These are phyloP conservation scores for Zaprionus gabonicus DNA, from an alignment of 1,140 invertebrate genomes.

Conservation along the genomic window DNA sequence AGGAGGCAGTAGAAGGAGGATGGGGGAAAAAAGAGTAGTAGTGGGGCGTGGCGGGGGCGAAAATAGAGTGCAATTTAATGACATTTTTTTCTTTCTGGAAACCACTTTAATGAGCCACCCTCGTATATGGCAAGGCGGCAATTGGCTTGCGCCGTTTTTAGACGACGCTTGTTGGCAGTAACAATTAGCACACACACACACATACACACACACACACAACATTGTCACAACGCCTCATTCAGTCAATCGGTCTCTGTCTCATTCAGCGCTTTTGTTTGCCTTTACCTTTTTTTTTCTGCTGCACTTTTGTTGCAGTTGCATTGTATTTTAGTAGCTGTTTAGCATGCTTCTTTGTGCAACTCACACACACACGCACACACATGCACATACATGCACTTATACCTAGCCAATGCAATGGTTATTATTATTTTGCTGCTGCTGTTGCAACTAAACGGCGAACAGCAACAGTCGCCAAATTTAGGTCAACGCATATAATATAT, in stretches of 20 bases:
- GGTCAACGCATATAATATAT: slow-evolving; percentile 68
- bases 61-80: slow-evolving; percentile 6
- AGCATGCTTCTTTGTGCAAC: slow-evolving; percentile 66
- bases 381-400: slow-evolving; percentile 18
- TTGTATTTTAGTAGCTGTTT: slow-evolving; percentile 64
- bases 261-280: slow-evolving; percentile 37
- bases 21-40: background rate
- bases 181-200: slow-evolving; percentile 52
- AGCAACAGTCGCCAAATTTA: slow-evolving; percentile 57
- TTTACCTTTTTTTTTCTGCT: slow-evolving; percentile 19
- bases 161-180: slow-evolving; percentile 44
- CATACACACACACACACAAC: slow-evolving; percentile 23
- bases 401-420: slow-evolving; percentile 32
- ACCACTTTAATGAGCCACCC: slow-evolving; percentile 12
- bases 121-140: slow-evolving; percentile 23
- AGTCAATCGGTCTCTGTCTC: slow-evolving; percentile 23
- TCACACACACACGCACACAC: slow-evolving; percentile 38
- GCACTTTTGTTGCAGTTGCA: slow-evolving; percentile 39
- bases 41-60: background rate
- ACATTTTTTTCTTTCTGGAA: background rate
- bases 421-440: slow-evolving; percentile 35
- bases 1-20: background rate
- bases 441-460: slow-evolving; percentile 59
- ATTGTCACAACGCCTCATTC: slow-evolving; percentile 39
- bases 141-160: slow-evolving; percentile 22